Evolutionary conservation across 2,888 invertebrate species (phyloP), one percentile per base, ranked within the genome.

Genomic region (Drosophila kanekoi): DNA sequence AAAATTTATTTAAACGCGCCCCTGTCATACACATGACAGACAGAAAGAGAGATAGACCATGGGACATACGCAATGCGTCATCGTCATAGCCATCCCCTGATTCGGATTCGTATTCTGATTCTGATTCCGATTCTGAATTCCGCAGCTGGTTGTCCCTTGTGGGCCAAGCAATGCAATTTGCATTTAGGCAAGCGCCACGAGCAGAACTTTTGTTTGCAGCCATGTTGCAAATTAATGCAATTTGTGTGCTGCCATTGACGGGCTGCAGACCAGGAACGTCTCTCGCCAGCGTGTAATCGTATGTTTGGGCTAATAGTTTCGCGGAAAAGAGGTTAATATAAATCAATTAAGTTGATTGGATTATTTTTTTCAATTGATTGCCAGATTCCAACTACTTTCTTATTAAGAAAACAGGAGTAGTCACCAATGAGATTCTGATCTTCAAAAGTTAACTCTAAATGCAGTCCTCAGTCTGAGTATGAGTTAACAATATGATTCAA

Each of bases 1-100:
- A 78, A 65, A 84, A 87, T 87, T 84, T 84, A 84, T 84, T 87
- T 84, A 84, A 84, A 69, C 84, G 77, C 76, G 78, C 37, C 56
- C 51, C 72, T 87, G 84, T 78, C 81, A 87, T 75, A 73, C 84
- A 71, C 79, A 83, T 83, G 79, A 81, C 77, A 69, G 68, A 52
- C 72, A 64, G 18, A 62, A 16, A 28, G 73, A 52, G 51, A 52
- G 51, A 57, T 28, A 44, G 11, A 10, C 45, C 14, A n/a, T 10
- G n/a, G 37, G 40, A 32, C 81, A 79, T 73, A 82, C 79, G 86
- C 83, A 83, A 86, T 83, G 86, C 82, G 81, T 83, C 82, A 83
- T 86, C 86, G 67, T 75, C 69, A 66, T 45, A 16, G 41, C 53
- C 61, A 62, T 60, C 47, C 35, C 6, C 45, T 38, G 56, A 35